Evolutionary conservation across 2,797 vertebrate species (phyloP).

Genomic region (Lagocephalus sceleratus): DNA sequence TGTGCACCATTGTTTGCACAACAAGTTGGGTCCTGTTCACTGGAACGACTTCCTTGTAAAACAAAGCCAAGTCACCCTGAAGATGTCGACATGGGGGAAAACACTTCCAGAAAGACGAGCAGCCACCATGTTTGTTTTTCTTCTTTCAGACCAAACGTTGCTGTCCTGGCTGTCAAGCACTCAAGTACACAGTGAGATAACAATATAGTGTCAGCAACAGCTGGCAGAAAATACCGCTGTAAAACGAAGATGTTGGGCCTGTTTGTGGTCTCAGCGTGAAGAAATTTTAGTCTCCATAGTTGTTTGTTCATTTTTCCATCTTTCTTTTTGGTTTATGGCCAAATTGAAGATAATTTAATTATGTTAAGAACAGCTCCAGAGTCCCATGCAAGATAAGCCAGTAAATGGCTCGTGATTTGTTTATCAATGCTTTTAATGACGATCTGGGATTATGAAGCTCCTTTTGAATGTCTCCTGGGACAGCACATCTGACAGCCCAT

Average conservation of each 20-base stretch:
- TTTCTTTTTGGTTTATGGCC: too few relatives aligned
- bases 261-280: too few relatives aligned
- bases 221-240: constrained; percentile 39
- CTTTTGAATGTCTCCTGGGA: constrained; percentile 19
- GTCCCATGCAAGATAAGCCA: constrained; percentile 9
- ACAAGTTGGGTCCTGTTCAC: constrained; percentile 55
- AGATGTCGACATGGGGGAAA: constrained; percentile 39
- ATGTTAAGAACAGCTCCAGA: background rate
- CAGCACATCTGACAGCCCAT: constrained; percentile 11
- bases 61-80: constrained; percentile 42
- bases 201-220: constrained; percentile 43
- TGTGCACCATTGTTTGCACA: constrained; percentile 51
- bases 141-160: constrained; percentile 37
- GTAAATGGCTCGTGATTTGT: constrained; percentile 9
- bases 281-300: too few relatives aligned
- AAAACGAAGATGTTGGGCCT: constrained; percentile 27
- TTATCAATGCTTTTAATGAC: constrained; percentile 17
- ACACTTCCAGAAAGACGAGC: constrained; percentile 43
- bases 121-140: constrained; percentile 38
- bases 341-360: too few relatives aligned
- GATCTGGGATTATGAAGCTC: constrained; percentile 13
- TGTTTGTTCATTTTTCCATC: too few relatives aligned
- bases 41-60: constrained; percentile 42
- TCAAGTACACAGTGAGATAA: constrained; percentile 42
- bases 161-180: constrained; percentile 45